Base-by-base conservation (phyloP, 2,113 vertebrate genomes). In the Nannospalax galili region DNA sequence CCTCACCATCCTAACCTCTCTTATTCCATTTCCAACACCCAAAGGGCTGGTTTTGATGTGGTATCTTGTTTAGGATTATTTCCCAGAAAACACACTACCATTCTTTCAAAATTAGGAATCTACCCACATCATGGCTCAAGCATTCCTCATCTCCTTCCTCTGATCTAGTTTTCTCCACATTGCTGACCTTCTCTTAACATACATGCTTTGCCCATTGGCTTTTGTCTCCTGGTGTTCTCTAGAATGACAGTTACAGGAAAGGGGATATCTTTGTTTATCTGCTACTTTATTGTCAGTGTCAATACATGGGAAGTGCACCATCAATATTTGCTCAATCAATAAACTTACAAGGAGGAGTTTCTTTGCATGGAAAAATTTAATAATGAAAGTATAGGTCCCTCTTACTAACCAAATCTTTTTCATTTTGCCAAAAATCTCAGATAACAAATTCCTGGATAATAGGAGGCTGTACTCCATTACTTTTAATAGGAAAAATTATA, bases 401-500 rank as follows among this genome's bases (percentile, higher is more conserved):
- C 26, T 62, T 87, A 87, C 40, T 60, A 73, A 48, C 5, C 7
- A 30, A 20, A 87, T 87, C 37, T 6, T 87, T 56, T 86, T 56
- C 26, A 58, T 73, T 65, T 73, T 58, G 24, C n/a, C 16, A 87
- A 73, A 1, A 73, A 58, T 58, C 0, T 72, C 40, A 56, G 24
- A 75, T 24, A 84, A 20, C 42, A 69, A 67, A 45, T 70, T 93
- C 75, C n/a, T n/a, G 56, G 3, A 72, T 17, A 84, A 26, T 1
- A 22, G n/a, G 42, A 81, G 5, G 0, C 17, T 93, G 16, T 65
- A 48, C 58, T 84, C 4, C 22, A 52, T 75, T 62, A 75, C 78
- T 90, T 96, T 94, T 69, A 72, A 62, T 78, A 20, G 37, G 48
- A 92, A 67, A 94, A 85, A n/a, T 88, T n/a, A 60, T 70, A 62